phyloP scores from a whole-genome alignment of 2,113 vertebrate genomes.

The Chloroceryle aenea region DNA sequence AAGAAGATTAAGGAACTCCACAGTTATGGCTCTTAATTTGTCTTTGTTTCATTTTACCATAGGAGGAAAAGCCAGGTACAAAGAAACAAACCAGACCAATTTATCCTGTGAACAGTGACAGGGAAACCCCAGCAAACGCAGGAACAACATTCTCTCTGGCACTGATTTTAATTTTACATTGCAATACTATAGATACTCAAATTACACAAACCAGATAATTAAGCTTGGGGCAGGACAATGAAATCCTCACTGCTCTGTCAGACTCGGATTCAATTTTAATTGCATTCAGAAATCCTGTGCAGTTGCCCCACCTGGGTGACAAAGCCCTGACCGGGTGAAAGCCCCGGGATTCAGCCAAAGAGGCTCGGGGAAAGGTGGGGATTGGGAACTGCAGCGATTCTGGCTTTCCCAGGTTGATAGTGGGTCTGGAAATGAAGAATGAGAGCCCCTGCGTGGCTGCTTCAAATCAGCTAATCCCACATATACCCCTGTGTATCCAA shows the following conservation, averaged over 20 bases:
- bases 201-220: background rate
- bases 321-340: background rate
- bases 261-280: background rate
- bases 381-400: background rate
- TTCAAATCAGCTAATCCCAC: background rate
- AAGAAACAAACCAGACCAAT: background rate
- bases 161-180: background rate
- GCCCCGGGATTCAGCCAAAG: background rate
- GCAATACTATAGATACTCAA: background rate
- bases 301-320: background rate
- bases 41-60: background rate
- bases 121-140: background rate
- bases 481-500: accelerated
- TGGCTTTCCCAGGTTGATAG: background rate
- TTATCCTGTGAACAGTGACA: background rate
- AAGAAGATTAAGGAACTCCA: background rate
- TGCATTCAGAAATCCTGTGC: background rate
- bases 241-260: background rate
- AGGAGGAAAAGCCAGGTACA: background rate
- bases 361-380: background rate
- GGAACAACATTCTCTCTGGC: background rate
- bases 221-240: background rate
- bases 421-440: background rate
- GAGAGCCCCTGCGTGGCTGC: background rate
- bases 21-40: background rate